Percentiles rank a stretch among this genome's conserved stretches.
These are phyloP conservation scores for Marasmarcha lunaedactyla DNA, from an alignment of 2,888 invertebrate genomes.

Conservation along the genomic window DNA sequence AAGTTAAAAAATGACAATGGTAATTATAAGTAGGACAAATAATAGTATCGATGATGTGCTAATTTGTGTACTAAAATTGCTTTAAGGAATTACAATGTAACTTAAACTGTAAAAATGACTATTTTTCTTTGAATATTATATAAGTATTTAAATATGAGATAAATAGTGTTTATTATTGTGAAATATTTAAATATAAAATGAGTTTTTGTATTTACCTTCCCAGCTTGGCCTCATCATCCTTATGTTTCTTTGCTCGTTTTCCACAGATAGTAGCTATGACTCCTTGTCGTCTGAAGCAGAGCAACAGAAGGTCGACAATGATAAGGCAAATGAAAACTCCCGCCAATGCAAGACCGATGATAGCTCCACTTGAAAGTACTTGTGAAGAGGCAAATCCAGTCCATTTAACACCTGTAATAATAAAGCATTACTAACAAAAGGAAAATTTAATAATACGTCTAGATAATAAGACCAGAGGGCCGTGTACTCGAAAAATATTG, in stretches of 20 bases:
- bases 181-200: conserved; percentile 8
- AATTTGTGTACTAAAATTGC: conserved; percentile 8
- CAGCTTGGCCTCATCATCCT: conserved; percentile 85
- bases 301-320: conserved; percentile 88
- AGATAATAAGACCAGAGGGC: conserved; percentile 50
- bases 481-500: too few relatives aligned
- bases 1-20: neutral
- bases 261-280: conserved; percentile 78
- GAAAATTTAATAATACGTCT: conserved; percentile 16
- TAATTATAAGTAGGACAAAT: neutral
- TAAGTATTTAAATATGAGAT: too few relatives aligned
- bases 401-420: conserved; percentile 52
- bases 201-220: conserved; percentile 75
- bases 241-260: conserved; percentile 75
- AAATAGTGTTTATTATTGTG: neutral
- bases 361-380: conserved; percentile 77
- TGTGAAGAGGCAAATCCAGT: conserved; percentile 62
- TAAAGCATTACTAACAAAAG: too few relatives aligned
- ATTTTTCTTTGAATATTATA: too few relatives aligned
- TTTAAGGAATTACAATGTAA: conserved; percentile 11
- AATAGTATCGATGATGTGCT: conserved; percentile 41
- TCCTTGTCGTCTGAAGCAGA: conserved; percentile 75
- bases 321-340: conserved; percentile 84
- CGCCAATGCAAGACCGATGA: conserved; percentile 87
- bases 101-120: conserved; percentile 10